Evolutionary conservation across 2,113 vertebrate genomes (phyloP).

Genomic region (Sitta europaea): DNA sequence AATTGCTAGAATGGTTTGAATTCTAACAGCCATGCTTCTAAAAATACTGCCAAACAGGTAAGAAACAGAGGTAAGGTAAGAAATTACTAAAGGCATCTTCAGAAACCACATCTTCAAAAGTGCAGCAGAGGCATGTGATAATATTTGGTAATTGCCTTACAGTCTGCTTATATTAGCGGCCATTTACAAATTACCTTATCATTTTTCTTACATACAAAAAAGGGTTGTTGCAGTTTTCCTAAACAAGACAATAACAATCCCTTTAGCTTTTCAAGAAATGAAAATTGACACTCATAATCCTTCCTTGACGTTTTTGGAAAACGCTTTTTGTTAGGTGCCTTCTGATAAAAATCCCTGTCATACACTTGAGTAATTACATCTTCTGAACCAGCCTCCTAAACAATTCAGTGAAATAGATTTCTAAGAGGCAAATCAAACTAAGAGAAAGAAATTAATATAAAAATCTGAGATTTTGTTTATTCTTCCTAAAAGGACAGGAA

Average conservation of each 20-base stretch:
- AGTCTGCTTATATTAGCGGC: neutral
- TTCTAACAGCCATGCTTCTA: neutral
- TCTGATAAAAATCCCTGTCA: neutral
- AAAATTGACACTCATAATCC: neutral
- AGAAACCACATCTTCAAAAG: neutral
- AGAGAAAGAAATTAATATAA: neutral
- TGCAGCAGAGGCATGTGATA: neutral
- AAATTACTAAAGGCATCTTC: neutral
- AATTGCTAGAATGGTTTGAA: neutral
- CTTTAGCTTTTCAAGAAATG: neutral
- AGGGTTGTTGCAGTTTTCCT: neutral
- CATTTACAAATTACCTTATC: neutral
- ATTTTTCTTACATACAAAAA: neutral
- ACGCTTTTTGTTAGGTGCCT: neutral
- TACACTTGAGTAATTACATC: neutral
- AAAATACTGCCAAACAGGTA: neutral
- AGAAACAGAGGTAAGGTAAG: neutral
- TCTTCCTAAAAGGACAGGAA: neutral
- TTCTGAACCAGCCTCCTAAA: neutral
- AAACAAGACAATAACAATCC: neutral
- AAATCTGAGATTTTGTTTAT: neutral
- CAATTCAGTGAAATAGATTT: neutral
- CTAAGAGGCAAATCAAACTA: neutral
- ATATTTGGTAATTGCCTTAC: neutral
- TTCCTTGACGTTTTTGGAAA: neutral